These are phyloP conservation scores for Idaea aversata DNA, from an alignment of 2,888 invertebrate genomes.

Conservation along the genomic window DNA sequence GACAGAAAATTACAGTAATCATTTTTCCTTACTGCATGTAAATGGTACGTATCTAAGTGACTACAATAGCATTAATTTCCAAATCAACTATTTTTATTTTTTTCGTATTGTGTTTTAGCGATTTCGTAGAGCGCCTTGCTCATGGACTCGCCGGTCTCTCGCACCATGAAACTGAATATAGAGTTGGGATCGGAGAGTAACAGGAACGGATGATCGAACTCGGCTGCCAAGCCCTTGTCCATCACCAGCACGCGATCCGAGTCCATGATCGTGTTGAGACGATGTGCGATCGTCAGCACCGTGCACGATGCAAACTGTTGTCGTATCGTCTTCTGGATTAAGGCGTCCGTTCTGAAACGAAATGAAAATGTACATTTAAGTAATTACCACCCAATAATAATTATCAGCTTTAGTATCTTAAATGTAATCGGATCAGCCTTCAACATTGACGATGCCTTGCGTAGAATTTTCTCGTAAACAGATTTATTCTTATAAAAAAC, in stretches of 20 bases:
- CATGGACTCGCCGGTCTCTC: slow-evolving; percentile 81
- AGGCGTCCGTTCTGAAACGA: slow-evolving; percentile 79
- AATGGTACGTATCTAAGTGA: neutral
- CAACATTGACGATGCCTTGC: too few relatives aligned
- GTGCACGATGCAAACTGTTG: slow-evolving; percentile 88
- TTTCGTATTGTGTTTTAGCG: slow-evolving; percentile 59
- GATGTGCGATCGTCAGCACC: slow-evolving; percentile 94
- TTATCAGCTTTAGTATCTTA: too few relatives aligned
- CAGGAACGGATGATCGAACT: slow-evolving; percentile 85
- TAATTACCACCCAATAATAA: too few relatives aligned
- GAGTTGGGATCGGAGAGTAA: slow-evolving; percentile 81
- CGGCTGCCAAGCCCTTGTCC: slow-evolving; percentile 87
- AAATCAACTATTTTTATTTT: slow-evolving; percentile 20
- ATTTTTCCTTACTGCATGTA: neutral
- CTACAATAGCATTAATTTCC: neutral
- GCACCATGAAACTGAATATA: slow-evolving; percentile 83
- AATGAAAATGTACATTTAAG: slow-evolving; percentile 6
- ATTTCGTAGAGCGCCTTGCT: slow-evolving; percentile 51
- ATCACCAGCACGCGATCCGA: slow-evolving; percentile 92
- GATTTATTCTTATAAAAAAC: too few relatives aligned
- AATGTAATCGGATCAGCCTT: too few relatives aligned
- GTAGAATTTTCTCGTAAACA: too few relatives aligned
- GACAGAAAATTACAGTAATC: neutral
- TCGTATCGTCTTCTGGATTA: slow-evolving; percentile 91
- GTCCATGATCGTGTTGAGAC: slow-evolving; percentile 95